Base-by-base conservation (phyloP, 1,140 invertebrate genomes). In the Mya arenaria region DNA sequence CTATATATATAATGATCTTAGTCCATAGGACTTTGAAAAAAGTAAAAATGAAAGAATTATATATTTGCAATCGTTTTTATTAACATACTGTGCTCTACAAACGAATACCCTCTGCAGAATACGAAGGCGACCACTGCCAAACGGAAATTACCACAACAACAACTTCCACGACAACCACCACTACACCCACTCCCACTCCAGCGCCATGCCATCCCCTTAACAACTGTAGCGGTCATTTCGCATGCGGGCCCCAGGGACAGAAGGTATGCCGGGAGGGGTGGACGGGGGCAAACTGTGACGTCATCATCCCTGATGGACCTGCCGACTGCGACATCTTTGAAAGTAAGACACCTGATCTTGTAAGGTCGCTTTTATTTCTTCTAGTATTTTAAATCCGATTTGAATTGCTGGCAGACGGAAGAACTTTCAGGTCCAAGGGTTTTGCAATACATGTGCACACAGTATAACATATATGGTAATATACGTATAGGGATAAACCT, bases 321-420 rank as follows among this genome's bases (percentile, higher is more conserved):
- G 65, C 77, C 23, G 77, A 80, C 55, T 80, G 77, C 68, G 56
- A 80, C 32, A 62, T 80, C 8, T 80, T 69, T 62, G 66, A 80
- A 23, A n/a, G 77, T 80, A 25, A 69, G 65, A 66, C 28, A 2
- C 17, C n/a, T n/a, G n/a, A n/a, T n/a, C n/a, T n/a, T n/a, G n/a
- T n/a, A n/a, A n/a, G n/a, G n/a, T n/a, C n/a, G n/a, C n/a, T n/a
- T n/a, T n/a, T n/a, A n/a, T n/a, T n/a, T n/a, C n/a, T n/a, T n/a
- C n/a, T n/a, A n/a, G n/a, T n/a, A n/a, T n/a, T n/a, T n/a, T n/a
- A n/a, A n/a, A n/a, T n/a, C n/a, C n/a, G n/a, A n/a, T n/a, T n/a
- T n/a, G n/a, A n/a, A n/a, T n/a, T n/a, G n/a, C n/a, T n/a, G n/a
- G n/a, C n/a, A n/a, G n/a, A n/a, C n/a, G n/a, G n/a, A n/a, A n/a